These are phyloP conservation scores for Lasioglossum lativentre DNA, from an alignment of 2,888 invertebrate species.

Conservation along the genomic window DNA sequence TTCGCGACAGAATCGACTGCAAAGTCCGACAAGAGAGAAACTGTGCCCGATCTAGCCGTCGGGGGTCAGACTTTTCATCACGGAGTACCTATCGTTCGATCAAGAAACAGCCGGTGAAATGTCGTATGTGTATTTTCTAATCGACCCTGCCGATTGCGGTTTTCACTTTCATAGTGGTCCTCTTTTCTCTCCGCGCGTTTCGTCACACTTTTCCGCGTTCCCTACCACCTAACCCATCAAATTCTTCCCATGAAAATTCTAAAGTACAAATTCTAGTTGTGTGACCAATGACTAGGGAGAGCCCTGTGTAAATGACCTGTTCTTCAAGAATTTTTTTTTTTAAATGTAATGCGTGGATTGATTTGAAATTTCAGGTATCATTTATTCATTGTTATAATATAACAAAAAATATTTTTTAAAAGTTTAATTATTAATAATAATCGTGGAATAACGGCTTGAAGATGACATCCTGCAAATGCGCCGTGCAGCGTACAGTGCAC, in stretches of 20 bases:
- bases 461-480: no score
- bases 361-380: no score
- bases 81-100: background rate
- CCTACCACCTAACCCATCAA: background rate
- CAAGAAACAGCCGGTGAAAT: slow-evolving; percentile 58
- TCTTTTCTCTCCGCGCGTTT: slow-evolving; percentile 11
- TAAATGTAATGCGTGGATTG: no score
- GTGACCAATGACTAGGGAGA: no score
- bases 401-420: no score
- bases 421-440: no score
- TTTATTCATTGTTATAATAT: no score
- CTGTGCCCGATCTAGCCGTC: slow-evolving; percentile 44
- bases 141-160: slow-evolving; percentile 17
- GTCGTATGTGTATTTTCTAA: slow-evolving; percentile 50
- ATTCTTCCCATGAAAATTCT: background rate
- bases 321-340: no score
- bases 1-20: slow-evolving; percentile 11
- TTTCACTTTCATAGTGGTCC: slow-evolving; percentile 46
- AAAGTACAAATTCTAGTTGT: no score
- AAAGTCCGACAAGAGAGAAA: slow-evolving; percentile 42
- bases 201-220: slow-evolving; percentile 17
- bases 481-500: no score
- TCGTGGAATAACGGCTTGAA: no score
- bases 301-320: no score
- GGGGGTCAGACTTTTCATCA: slow-evolving; percentile 55